Conservation (phyloP, 2,113 vertebrate species). For the Fukomys damarensis region DNA sequence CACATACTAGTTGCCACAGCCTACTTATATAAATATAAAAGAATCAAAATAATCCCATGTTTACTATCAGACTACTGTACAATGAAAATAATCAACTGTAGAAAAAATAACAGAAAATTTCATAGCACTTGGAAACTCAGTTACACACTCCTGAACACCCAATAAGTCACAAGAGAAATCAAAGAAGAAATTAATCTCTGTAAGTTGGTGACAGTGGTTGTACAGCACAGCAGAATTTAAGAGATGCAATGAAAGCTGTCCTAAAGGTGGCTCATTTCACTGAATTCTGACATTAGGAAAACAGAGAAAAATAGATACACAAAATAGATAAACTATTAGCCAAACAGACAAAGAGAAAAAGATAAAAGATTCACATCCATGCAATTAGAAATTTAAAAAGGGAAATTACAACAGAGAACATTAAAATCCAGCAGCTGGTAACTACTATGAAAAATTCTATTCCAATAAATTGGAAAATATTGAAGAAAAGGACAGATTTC, state of each 20-base stretch:
- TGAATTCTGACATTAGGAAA: not conserved
- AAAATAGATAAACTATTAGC: not conserved
- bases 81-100: not conserved
- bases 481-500: not conserved
- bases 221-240: not conserved
- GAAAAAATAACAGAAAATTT: not conserved
- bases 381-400: not conserved
- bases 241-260: not conserved
- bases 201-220: not conserved
- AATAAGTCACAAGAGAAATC: not conserved
- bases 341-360: not conserved
- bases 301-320: not conserved
- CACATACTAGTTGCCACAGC: not conserved
- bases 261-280: not conserved
- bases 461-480: not conserved
- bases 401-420: not conserved
- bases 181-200: not conserved
- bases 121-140: not conserved
- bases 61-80: not conserved
- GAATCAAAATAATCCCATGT: not conserved
- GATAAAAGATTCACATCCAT: not conserved
- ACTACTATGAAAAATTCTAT: not conserved
- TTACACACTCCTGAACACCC: not conserved
- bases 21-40: not conserved
- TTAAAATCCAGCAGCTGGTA: not conserved